Evolutionary conservation across 1,140 invertebrate genomes (phyloP).

Genomic region (Drosophila ananassae): DNA sequence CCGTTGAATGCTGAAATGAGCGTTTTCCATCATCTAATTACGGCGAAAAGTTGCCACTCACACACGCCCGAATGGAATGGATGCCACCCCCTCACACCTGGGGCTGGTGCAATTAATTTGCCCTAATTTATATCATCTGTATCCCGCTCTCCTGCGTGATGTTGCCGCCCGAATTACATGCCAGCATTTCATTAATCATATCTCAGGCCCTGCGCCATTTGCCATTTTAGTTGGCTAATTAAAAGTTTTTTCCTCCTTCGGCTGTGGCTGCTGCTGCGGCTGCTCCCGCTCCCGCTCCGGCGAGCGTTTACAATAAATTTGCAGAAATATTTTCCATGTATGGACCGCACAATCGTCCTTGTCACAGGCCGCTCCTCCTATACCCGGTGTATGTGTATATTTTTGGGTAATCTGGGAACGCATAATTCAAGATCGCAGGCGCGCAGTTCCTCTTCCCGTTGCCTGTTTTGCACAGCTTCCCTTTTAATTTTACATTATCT

Average conservation of each 20-base stretch:
- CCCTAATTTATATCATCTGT: conserved; percentile 77
- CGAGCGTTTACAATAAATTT: conserved; percentile 76
- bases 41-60: conserved; percentile 62
- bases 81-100: conserved; percentile 52
- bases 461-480: conserved; percentile 78
- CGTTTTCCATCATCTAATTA: conserved; percentile 78
- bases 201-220: conserved; percentile 72
- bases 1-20: conserved; percentile 33
- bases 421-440: conserved; percentile 80
- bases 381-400: conserved; percentile 5
- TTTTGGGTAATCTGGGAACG: conserved; percentile 64
- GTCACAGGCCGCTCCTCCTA: not conserved
- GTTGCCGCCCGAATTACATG: conserved; percentile 66
- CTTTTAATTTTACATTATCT: conserved; percentile 83
- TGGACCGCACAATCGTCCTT: conserved; percentile 36
- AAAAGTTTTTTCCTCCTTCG: conserved; percentile 60
- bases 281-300: not conserved
- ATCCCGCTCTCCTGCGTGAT: conserved; percentile 39
- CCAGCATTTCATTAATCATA: conserved; percentile 80
- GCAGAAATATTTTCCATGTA: conserved; percentile 52
- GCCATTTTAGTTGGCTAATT: conserved; percentile 78
- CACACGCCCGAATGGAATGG: conserved; percentile 7
- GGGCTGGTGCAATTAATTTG: conserved; percentile 80
- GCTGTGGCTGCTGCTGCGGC: not conserved
- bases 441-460: conserved; percentile 72